Conservation (phyloP, 1,140 invertebrate species). For the Aphelinus certus region DNA sequence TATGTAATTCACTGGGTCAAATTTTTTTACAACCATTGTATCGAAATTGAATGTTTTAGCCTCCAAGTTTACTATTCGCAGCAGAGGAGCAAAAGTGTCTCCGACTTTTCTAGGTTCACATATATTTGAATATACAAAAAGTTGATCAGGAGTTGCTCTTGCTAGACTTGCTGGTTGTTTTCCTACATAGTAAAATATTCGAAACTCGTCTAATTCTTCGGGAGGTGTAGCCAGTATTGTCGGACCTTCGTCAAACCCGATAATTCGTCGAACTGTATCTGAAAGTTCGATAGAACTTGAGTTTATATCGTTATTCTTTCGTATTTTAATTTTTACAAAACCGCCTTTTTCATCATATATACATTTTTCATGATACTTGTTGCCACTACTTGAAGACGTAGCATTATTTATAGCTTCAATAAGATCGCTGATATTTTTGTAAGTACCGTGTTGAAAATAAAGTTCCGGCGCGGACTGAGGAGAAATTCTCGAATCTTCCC, state of each 20-base stretch:
- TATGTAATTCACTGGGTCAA: constrained; percentile 35
- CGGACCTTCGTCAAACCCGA: background rate
- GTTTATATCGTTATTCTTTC: too few relatives aligned
- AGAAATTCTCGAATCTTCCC: too few relatives aligned
- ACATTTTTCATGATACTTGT: too few relatives aligned
- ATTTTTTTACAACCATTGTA: constrained; percentile 21
- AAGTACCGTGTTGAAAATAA: too few relatives aligned
- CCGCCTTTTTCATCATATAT: too few relatives aligned
- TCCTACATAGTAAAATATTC: constrained; percentile 9
- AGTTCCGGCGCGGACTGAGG: too few relatives aligned
- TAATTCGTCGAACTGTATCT: background rate
- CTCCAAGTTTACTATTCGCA: constrained; percentile 37
- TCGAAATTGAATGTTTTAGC: constrained; percentile 31
- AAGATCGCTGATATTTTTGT: too few relatives aligned
- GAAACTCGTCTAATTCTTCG: background rate
- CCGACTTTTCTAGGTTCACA: constrained; percentile 41
- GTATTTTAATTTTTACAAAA: too few relatives aligned
- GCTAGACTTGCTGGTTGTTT: constrained; percentile 26
- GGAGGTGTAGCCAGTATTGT: background rate
- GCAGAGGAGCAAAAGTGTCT: constrained; percentile 40
- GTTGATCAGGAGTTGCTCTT: constrained; percentile 19
- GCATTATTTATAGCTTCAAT: too few relatives aligned
- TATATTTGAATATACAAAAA: constrained; percentile 48
- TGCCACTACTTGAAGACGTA: too few relatives aligned
- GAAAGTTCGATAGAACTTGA: too few relatives aligned